These are phyloP conservation scores for Homalodisca vitripennis DNA, from an alignment of 1,140 invertebrate genomes.

Conservation along the genomic window DNA sequence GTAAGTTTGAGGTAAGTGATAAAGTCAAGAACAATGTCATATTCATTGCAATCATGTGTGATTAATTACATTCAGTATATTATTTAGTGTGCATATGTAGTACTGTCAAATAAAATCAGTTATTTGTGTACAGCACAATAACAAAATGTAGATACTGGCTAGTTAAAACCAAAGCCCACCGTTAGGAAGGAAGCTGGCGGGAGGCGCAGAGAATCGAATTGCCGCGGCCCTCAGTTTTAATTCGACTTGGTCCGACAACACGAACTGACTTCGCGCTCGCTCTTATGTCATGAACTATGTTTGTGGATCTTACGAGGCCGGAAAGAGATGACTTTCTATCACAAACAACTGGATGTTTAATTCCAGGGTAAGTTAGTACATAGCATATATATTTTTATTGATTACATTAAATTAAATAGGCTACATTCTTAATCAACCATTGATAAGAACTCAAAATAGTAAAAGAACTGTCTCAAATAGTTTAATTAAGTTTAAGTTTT, in stretches of 20 bases:
- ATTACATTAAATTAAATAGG: too few species aligned
- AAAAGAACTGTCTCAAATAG: too few species aligned
- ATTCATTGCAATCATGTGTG: too few species aligned
- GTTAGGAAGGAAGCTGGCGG: constrained; percentile 4
- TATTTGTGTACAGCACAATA: background rate
- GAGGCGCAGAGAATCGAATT: background rate
- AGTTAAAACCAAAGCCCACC: background rate
- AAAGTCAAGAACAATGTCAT: too few species aligned
- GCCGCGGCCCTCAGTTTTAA: constrained; percentile 14
- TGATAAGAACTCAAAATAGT: too few species aligned
- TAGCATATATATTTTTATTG: too few species aligned
- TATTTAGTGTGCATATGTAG: too few species aligned
- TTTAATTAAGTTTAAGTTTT: too few species aligned
- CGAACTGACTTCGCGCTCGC: background rate
- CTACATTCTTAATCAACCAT: too few species aligned
- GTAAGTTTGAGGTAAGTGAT: too few species aligned
- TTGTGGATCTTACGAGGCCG: constrained; percentile 50
- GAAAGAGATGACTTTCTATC: constrained; percentile 51
- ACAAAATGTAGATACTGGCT: background rate
- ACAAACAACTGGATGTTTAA: constrained; percentile 51
- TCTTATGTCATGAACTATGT: constrained; percentile 36
- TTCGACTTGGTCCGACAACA: constrained; percentile 15
- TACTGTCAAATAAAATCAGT: too few species aligned
- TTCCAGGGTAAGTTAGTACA: constrained; percentile 50
- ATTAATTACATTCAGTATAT: too few species aligned